A percentile compares a stretch with the other conserved stretches of the same genome.
Conservation (phyloP, 92 coral and sea anemone species). For the Galaxea fascicularis region DNA sequence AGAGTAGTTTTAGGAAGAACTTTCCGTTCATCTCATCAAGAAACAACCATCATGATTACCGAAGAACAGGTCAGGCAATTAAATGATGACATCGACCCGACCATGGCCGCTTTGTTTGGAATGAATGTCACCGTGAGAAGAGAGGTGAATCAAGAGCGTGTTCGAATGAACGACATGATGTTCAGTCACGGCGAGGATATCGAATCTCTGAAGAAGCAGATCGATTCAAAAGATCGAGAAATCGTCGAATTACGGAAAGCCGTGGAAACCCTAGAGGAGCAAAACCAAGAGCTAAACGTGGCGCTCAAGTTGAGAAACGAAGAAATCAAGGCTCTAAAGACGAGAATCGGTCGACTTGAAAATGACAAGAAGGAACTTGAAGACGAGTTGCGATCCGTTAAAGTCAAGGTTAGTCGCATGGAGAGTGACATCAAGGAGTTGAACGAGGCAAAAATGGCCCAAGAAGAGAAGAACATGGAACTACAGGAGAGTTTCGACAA, state of each 20-base stretch:
- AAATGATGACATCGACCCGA: constrained; percentile 12
- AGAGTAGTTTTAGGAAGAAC: not conserved
- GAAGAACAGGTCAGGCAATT: constrained; percentile 21
- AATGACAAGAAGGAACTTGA: constrained; percentile 54
- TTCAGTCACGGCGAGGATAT: constrained; percentile 45
- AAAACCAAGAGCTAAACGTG: constrained; percentile 51
- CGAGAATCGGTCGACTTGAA: constrained; percentile 53
- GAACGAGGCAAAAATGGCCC: constrained; percentile 39
- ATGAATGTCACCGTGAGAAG: constrained; percentile 12
- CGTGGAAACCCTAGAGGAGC: constrained; percentile 36
- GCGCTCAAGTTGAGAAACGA: constrained; percentile 34
- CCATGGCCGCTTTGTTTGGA: constrained; percentile 5
- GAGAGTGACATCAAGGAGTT: constrained; percentile 47
- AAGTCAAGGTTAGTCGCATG: constrained; percentile 46
- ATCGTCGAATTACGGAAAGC: constrained; percentile 22
- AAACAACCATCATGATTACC: not conserved
- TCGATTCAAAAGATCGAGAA: constrained; percentile 50
- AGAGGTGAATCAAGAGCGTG: constrained; percentile 33
- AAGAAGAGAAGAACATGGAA: constrained; percentile 48
- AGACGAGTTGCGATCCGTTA: constrained; percentile 49
- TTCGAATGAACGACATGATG: constrained; percentile 17
- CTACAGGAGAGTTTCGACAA: constrained; percentile 27
- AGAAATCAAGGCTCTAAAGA: constrained; percentile 49
- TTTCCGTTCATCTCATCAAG: not conserved
- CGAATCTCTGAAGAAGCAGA: constrained; percentile 47